Base-by-base conservation (phyloP, 2,888 invertebrate genomes). In the Galeruca laticollis region DNA sequence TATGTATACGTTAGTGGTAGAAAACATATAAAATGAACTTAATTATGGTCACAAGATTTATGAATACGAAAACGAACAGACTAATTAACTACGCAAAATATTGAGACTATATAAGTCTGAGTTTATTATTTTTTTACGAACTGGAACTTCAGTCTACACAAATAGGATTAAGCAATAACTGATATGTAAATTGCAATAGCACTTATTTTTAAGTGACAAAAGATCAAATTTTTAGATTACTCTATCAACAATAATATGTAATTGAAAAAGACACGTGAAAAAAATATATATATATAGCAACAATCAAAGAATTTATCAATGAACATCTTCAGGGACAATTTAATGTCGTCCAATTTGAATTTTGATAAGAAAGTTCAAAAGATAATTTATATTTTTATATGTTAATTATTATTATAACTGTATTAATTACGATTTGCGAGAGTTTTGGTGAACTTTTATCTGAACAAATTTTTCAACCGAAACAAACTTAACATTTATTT, bases 151-250 rank as follows among this genome's bases (percentile, higher is more conserved):
- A 40, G n/a, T 11, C 40, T 40, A 13, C 4, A n/a, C 40, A 40
- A 40, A 40, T 47, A 47, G 47, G 47, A 47, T 47, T 47, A 47
- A 47, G 15, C 15, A 15, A 47, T 15, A 47, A 47, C 47, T 47
- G 47, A 47, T 47, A 47, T 18, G 18, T 18, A 18, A 47, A 47
- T 47, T 8, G 8, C 4, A 18, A 18, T 18, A 47, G 47, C 15
- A 47, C 47, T 47, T 18, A 9, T 18, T 47, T 15, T 47, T 8
- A 47, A 47, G 47, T 47, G 10, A 47, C 18, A 15, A 47, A 47
- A 47, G n/a, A 47, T 18, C 9, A 47, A 18, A 47, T 47, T 47
- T 2, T 9, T 47, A 18, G 2, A 47, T 15, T 47, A 47, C 8
- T 47, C 15, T 9, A 47, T 10, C 15, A 15, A 15, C 2, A 47